Percentiles rank a stretch among this genome's conserved stretches.
Evolutionary conservation across 2,888 invertebrate genomes (phyloP).

Genomic region (Eurois occulta): DNA sequence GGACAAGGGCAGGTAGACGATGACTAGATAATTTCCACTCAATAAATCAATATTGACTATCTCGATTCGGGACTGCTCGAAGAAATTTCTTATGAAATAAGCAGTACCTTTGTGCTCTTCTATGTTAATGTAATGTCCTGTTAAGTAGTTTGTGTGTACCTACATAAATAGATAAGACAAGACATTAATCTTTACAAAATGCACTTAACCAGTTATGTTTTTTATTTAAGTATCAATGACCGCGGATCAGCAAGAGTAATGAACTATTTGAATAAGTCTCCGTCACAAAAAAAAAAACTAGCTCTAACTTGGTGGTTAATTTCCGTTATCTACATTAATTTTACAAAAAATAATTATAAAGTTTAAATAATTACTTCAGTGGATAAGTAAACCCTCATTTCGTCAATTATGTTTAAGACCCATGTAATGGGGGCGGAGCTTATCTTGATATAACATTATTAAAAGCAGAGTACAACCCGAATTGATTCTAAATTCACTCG

Average conservation of each 20-base stretch:
- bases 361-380: background rate
- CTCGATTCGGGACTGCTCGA: too few relatives aligned
- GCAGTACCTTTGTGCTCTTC: too few relatives aligned
- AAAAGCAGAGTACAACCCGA: too few relatives aligned
- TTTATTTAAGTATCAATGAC: conserved; percentile 18
- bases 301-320: background rate
- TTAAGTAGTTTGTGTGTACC: too few relatives aligned
- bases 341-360: background rate
- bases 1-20: too few relatives aligned
- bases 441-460: too few relatives aligned
- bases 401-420: background rate
- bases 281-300: background rate
- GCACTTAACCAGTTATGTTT: conserved; percentile 12
- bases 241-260: conserved; percentile 2
- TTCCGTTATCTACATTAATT: background rate
- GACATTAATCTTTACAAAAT: background rate
- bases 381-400: background rate
- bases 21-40: too few relatives aligned
- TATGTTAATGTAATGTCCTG: too few relatives aligned
- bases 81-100: too few relatives aligned
- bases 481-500: too few relatives aligned
- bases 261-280: conserved; percentile 12
- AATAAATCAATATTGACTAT: too few relatives aligned
- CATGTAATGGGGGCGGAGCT: background rate
- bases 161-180: background rate